Evolutionary conservation across 1,140 invertebrate species (phyloP).

Genomic region (Aplysia californica): DNA sequence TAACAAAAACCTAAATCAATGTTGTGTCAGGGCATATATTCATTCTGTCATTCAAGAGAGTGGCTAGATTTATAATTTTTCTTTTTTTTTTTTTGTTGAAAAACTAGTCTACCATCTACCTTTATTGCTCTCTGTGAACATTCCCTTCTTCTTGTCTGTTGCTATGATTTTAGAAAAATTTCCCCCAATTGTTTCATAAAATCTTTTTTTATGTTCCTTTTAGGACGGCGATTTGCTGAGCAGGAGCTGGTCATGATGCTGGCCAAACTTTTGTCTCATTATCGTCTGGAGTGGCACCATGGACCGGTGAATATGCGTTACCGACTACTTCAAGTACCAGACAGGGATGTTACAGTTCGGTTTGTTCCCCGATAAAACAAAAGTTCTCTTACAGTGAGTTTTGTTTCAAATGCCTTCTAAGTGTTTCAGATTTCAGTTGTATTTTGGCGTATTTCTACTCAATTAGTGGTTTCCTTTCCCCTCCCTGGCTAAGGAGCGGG

Average conservation of each 20-base stretch:
- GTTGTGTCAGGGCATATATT: no score
- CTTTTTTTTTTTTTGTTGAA: background rate
- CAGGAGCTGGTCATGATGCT: slow-evolving; percentile 68
- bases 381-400: background rate
- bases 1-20: no score
- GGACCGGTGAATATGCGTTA: slow-evolving; percentile 4
- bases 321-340: slow-evolving; percentile 6
- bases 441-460: no score
- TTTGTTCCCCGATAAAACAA: slow-evolving; percentile 17
- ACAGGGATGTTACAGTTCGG: slow-evolving; percentile 18
- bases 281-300: slow-evolving; percentile 57
- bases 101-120: background rate
- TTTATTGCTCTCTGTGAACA: background rate
- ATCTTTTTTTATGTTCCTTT: background rate
- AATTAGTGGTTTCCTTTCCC: no score
- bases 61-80: background rate
- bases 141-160: background rate
- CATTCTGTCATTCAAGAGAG: no score
- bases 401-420: no score
- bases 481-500: no score
- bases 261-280: slow-evolving; percentile 68
- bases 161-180: background rate
- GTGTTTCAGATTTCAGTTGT: no score
- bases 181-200: background rate
- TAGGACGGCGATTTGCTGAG: slow-evolving; percentile 66